Evolutionary conservation across 2,797 vertebrate genomes (phyloP).

Genomic region (Rhinatrema bivittatum): DNA sequence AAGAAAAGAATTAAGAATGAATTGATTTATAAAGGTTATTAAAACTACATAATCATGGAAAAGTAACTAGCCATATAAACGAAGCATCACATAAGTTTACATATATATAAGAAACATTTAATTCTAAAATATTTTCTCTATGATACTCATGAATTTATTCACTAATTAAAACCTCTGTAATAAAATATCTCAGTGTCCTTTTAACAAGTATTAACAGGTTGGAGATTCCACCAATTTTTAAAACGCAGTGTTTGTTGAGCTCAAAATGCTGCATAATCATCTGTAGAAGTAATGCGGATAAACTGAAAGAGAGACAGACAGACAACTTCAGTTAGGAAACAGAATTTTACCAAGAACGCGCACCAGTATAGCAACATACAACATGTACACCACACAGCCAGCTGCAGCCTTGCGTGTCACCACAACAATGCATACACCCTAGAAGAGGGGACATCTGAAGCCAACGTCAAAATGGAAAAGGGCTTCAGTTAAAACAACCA

Average conservation of each 20-base stretch:
- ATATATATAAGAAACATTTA: conserved; percentile 88
- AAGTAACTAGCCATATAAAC: conserved; percentile 59
- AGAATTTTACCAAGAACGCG: too few species aligned
- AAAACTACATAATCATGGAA: conserved; percentile 51
- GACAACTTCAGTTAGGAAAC: not conserved
- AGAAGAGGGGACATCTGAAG: too few species aligned
- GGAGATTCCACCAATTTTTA: conserved; percentile 44
- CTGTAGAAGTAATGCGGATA: conserved; percentile 97
- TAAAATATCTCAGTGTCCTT: conserved; percentile 73
- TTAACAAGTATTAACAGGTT: conserved; percentile 54
- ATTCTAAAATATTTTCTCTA: conserved; percentile 80
- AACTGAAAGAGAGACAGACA: conserved; percentile 53
- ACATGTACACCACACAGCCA: too few species aligned
- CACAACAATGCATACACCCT: too few species aligned
- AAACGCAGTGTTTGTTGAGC: conserved; percentile 46
- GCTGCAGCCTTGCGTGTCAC: too few species aligned
- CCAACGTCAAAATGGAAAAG: too few species aligned
- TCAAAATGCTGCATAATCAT: conserved; percentile 57
- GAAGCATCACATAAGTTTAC: conserved; percentile 68
- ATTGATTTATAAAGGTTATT: conserved; percentile 33
- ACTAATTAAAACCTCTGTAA: conserved; percentile 78
- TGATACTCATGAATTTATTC: conserved; percentile 64
- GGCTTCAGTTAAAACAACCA: too few species aligned
- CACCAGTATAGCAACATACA: too few species aligned
- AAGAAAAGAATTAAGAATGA: conserved; percentile 46